A percentile compares a stretch with the other conserved stretches of the same genome.
phyloP scores from a whole-genome alignment of 2,888 invertebrate genomes.

The Lithophane socia region DNA sequence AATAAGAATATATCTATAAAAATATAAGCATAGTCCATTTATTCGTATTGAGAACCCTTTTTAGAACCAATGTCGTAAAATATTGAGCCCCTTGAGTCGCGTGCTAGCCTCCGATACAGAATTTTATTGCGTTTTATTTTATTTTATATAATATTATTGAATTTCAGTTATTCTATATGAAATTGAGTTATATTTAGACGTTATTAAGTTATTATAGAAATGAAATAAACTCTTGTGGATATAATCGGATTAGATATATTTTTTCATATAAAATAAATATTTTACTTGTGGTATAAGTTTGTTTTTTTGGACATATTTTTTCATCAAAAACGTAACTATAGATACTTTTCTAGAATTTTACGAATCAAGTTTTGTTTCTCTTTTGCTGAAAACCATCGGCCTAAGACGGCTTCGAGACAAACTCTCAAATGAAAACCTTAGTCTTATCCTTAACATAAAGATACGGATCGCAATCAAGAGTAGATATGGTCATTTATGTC shows the following conservation, averaged over 20 bases:
- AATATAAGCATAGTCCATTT: slow-evolving; percentile 63
- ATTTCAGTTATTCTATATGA: slow-evolving; percentile 70
- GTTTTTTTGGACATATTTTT: neutral
- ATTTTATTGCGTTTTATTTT: slow-evolving; percentile 85
- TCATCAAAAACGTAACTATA: neutral
- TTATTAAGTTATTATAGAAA: slow-evolving; percentile 15
- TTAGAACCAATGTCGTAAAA: slow-evolving; percentile 77
- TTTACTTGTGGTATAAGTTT: neutral
- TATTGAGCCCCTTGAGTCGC: slow-evolving; percentile 75
- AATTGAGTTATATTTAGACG: slow-evolving; percentile 49
- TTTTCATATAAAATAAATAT: neutral
- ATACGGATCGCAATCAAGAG: neutral
- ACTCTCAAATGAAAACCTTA: neutral
- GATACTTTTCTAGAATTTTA: neutral
- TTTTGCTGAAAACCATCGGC: neutral
- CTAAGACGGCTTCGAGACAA: neutral
- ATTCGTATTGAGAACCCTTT: slow-evolving; percentile 72
- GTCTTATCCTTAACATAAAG: neutral
- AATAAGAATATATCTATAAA: slow-evolving; percentile 64
- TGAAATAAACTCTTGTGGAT: neutral
- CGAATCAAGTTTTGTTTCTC: neutral
- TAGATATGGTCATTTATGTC: neutral
- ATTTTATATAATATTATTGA: slow-evolving; percentile 76
- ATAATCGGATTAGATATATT: neutral
- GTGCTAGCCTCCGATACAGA: slow-evolving; percentile 82